Evolutionary conservation across 2,113 vertebrate species (phyloP), one percentile per base, ranked within the genome.

Genomic region (Sitta europaea): DNA sequence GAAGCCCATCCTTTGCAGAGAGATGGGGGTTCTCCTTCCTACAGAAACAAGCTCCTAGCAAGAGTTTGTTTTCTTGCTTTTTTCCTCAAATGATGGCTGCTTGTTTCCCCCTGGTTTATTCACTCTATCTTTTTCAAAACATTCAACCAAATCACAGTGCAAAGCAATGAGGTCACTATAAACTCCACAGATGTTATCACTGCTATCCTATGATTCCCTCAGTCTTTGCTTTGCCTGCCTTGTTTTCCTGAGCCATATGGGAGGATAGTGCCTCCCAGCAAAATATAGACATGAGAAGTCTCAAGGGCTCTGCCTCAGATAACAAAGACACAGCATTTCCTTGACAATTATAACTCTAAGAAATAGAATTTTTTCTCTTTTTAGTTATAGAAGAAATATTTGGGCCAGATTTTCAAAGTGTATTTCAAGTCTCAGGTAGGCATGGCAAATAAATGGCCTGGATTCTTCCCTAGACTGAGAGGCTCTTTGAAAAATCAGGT

Each of bases 221-320:
- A 31, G 31, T 63, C 79, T 95, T 68, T 70, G 76, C 80, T 81
- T 95, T 92, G 82, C 16, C 82, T 90, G 80, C 45, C 86, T 78
- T 89, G 61, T 77, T 96, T 91, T 92, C 57, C 57, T 65, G 53
- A 89, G 86, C 79, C 80, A 53, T 72, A 74, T 81, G 86, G 63
- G 74, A 84, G 80, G n/a, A 68, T 5, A 28, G 22, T 84, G 68
- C 75, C 80, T 80, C 31, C 74, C 65, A 53, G 93, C 77, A 96
- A 94, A 91, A 87, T 35, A 45, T 0, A 87, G 76, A 86, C 0
- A 0, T 42, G 76, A 84, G 53, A 86, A 86, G 29, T 78, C 86
- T 89, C 86, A 71, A 78, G 65, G 76, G 62, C 57, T 78, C 48
- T 68, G 53, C 45, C 53, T 91, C 36, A 57, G 20, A 86, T 89